Evolutionary conservation across 1,140 invertebrate genomes (phyloP).

Genomic region (Anoplophora glabripennis): DNA sequence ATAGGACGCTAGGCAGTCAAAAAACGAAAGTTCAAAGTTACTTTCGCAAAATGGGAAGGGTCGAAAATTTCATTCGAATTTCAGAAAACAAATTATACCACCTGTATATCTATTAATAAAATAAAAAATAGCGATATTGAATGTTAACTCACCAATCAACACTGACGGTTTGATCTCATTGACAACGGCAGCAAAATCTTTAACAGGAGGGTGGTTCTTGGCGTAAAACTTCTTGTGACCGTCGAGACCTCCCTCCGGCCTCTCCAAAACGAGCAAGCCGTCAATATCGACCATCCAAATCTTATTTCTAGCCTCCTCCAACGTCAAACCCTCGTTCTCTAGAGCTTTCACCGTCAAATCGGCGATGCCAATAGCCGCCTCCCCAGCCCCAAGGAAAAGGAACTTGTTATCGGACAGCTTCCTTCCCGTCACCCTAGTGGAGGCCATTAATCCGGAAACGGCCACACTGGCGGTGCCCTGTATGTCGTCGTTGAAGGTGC

Average conservation of each 20-base stretch:
- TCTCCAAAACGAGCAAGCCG: constrained; percentile 71
- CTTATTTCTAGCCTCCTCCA: constrained; percentile 71
- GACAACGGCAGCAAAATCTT: constrained; percentile 74
- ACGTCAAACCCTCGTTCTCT: constrained; percentile 73
- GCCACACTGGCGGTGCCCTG: constrained; percentile 61
- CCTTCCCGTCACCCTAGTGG: constrained; percentile 73
- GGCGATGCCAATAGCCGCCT: constrained; percentile 51
- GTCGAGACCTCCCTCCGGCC: constrained; percentile 69
- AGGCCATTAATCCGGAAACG: constrained; percentile 81
- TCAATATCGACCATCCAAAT: constrained; percentile 91
- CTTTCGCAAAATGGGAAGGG: no score
- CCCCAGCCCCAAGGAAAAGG: constrained; percentile 90
- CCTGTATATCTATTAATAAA: no score
- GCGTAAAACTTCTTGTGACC: constrained; percentile 80
- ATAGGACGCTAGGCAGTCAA: no score
- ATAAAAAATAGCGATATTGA: no score
- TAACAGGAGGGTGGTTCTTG: constrained; percentile 76
- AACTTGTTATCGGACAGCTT: constrained; percentile 79
- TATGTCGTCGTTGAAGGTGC: constrained; percentile 92
- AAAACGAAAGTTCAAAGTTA: no score
- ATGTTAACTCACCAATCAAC: constrained; percentile 74
- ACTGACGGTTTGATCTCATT: constrained; percentile 79
- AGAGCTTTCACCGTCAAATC: constrained; percentile 79
- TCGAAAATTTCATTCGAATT: no score
- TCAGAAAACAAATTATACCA: no score